Base-by-base conservation (phyloP, 2,797 vertebrate species). In the Siniperca undulata region DNA sequence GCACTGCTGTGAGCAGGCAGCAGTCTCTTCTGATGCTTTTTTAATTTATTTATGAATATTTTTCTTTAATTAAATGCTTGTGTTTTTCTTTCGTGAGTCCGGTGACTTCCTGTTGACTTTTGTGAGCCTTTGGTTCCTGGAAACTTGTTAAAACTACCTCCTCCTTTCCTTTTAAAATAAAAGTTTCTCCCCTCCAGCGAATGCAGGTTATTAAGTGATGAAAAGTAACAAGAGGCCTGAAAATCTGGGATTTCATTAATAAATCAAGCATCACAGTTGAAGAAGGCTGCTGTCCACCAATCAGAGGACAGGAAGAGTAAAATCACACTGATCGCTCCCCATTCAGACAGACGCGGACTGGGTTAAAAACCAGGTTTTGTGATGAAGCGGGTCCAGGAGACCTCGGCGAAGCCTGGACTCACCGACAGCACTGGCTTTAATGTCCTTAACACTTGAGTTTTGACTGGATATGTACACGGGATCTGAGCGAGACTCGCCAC, bases 271-370 rank as follows among this genome's bases (percentile, higher is more conserved):
- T 81, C 74, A 56, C 46, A 48, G 60, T 19, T 55, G 50, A 55
- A 50, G 77, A 34, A 40, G 38, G 40, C 70, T 3, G 68, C 76
- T 38, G 67, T 84, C 61, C 19, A 82, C 73, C 86, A 80, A 86
- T 84, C 76, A 84, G 78, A 79, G 56, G 73, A 72, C 81, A 34
- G 19, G 0, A 69, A 20, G 52, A 62, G 36, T 20, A 4, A 68
- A 36, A 56, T 9, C 58, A 44, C 52, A 27, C 19, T 0, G 40
- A 40, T 56, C 73, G 2, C 16, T 5, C 34, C 40, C 2, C 48
- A 1, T 70, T 58, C 70, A 68, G 60, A 74, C 53, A 11, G 58
- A 66, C 1, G 22, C 12, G 62, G 62, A 77, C 73, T 11, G 24
- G 19, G 65, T 44, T 24, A 16, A 24, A 73, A 42, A 36, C 9